phyloP scores from a whole-genome alignment of 2,113 vertebrate species.

The Pollimyrus isidori region DNA sequence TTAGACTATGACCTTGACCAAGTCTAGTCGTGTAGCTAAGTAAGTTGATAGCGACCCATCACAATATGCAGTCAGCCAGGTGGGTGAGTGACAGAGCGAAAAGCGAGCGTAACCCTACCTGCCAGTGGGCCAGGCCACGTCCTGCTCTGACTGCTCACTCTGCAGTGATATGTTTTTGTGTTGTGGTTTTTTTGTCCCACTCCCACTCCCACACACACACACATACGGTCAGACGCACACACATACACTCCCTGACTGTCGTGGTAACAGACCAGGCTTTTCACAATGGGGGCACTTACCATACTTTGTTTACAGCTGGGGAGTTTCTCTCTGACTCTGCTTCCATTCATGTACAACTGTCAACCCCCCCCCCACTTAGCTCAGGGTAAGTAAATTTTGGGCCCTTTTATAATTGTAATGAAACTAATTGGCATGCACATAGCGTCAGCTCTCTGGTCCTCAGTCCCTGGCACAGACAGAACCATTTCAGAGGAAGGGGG shows the following conservation, averaged over 20 bases:
- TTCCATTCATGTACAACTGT: constrained; percentile 47
- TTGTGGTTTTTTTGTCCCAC: constrained; percentile 42
- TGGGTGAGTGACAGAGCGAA: neutral
- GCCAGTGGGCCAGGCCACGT: neutral
- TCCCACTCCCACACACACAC: too few relatives aligned
- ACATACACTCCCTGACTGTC: constrained; percentile 52
- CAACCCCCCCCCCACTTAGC: constrained; percentile 25
- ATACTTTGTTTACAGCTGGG: constrained; percentile 55
- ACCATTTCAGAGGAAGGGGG: constrained; percentile 34
- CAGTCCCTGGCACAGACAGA: constrained; percentile 38
- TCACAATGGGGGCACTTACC: constrained; percentile 56
- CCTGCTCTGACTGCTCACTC: neutral
- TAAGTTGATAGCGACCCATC: neutral
- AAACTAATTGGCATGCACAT: constrained; percentile 57
- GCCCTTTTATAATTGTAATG: constrained; percentile 40
- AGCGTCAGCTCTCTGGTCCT: constrained; percentile 31
- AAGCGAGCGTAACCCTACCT: neutral
- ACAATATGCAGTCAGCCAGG: neutral
- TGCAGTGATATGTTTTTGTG: neutral
- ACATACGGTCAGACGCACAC: too few relatives aligned
- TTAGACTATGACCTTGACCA: neutral
- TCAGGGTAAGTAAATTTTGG: constrained; percentile 42
- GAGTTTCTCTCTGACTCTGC: constrained; percentile 44
- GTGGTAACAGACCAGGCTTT: constrained; percentile 57
- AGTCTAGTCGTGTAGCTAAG: neutral